Conservation (phyloP, 2,113 vertebrate genomes). For the Lophotis ruficrista region DNA sequence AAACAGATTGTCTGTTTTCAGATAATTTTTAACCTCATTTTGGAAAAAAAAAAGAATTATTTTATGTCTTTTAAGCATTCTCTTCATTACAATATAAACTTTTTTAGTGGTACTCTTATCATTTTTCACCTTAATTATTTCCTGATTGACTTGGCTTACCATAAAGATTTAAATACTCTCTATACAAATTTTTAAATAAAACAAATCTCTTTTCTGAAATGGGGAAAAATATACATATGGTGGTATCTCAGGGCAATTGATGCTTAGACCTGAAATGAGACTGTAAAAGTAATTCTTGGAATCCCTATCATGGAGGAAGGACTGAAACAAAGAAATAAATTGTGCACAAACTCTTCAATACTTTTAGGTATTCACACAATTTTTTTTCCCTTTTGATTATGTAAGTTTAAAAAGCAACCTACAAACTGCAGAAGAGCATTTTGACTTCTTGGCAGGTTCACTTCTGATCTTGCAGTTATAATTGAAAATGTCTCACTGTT, state of each 20-base stretch:
- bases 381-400: neutral
- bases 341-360: neutral
- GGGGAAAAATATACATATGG: neutral
- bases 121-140: neutral
- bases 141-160: neutral
- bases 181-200: neutral
- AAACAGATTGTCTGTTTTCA: neutral
- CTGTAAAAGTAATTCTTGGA: neutral
- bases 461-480: neutral
- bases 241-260: neutral
- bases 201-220: neutral
- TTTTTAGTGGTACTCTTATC: neutral
- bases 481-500: neutral
- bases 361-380: neutral
- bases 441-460: neutral
- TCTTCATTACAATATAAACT: neutral
- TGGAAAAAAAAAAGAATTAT: neutral
- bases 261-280: neutral
- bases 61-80: neutral
- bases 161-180: neutral
- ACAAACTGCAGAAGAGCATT: neutral
- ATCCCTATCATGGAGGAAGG: neutral
- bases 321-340: neutral
- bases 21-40: neutral
- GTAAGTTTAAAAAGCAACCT: neutral